Evolutionary conservation across 2,797 vertebrate species (phyloP).

Genomic region (Carduelis carduelis): DNA sequence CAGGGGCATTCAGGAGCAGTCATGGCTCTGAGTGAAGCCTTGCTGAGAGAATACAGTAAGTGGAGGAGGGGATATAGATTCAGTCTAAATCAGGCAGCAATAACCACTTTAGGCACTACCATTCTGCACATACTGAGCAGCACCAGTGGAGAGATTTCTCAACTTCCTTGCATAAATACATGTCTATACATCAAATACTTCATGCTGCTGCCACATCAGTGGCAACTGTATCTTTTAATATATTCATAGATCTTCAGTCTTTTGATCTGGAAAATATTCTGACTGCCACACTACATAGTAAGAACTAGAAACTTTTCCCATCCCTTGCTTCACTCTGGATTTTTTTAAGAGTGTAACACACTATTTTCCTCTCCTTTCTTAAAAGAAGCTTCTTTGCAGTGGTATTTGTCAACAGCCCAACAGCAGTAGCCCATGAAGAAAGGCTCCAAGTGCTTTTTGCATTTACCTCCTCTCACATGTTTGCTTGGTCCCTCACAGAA

Average conservation of each 20-base stretch:
- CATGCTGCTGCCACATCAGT: not conserved
- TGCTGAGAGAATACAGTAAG: not conserved
- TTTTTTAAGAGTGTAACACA: not conserved
- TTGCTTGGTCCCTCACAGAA: not conserved
- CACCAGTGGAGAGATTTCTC: not conserved
- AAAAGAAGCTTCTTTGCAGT: not conserved
- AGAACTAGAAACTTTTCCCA: not conserved
- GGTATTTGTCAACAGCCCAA: not conserved
- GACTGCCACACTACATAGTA: fast-evolving
- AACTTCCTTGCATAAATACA: not conserved
- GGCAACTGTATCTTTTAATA: not conserved
- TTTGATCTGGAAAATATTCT: not conserved
- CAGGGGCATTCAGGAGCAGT: not conserved
- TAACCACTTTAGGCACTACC: not conserved
- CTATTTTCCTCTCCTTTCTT: not conserved
- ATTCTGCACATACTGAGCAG: not conserved
- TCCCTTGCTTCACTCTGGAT: not conserved
- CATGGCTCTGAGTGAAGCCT: not conserved
- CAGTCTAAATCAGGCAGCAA: not conserved
- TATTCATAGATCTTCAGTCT: not conserved
- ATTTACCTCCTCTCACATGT: not conserved
- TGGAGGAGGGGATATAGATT: not conserved
- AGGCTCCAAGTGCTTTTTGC: not conserved
- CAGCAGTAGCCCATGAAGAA: not conserved
- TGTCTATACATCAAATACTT: not conserved